phyloP scores from a whole-genome alignment of 23 tunicate genomes.

The Trididemnum nubilum region DNA sequence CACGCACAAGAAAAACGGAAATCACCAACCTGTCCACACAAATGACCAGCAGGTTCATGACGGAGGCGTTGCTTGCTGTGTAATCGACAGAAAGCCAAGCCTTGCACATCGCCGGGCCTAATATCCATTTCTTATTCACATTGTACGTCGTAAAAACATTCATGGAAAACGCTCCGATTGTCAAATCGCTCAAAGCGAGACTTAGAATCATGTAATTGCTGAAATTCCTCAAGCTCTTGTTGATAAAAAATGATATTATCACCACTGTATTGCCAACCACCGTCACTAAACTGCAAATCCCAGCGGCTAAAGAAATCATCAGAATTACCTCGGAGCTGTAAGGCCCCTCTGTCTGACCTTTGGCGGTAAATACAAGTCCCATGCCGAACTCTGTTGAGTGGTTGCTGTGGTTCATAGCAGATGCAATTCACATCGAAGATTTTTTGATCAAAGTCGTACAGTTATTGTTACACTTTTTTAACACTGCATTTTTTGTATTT shows the following conservation, averaged over 20 bases:
- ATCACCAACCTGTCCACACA: slow-evolving; percentile 80
- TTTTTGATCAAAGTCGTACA: no score
- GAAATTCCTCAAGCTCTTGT: slow-evolving; percentile 72
- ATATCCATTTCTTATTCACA: slow-evolving; percentile 61
- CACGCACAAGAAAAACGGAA: no score
- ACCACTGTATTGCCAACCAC: slow-evolving; percentile 77
- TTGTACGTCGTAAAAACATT: slow-evolving; percentile 77
- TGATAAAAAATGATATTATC: slow-evolving; percentile 67
- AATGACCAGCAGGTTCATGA: slow-evolving; percentile 80
- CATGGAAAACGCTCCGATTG: slow-evolving; percentile 89
- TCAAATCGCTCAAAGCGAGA: slow-evolving; percentile 86
- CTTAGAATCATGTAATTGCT: slow-evolving; percentile 89
- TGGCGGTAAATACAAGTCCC: no score
- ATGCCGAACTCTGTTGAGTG: no score
- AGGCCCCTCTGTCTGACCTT: no score
- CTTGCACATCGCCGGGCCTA: slow-evolving; percentile 85
- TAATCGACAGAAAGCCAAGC: slow-evolving; percentile 88
- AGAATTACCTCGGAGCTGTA: slow-evolving; percentile 15
- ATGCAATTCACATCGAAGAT: no score
- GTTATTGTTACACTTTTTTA: no score
- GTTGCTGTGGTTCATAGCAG: no score
- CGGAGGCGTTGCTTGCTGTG: slow-evolving; percentile 86
- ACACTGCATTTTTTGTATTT: no score
- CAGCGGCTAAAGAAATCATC: slow-evolving; percentile 40
- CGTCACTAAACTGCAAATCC: slow-evolving; percentile 67